Conservation (phyloP, 2,797 vertebrate genomes). For the Antrozous pallidus region DNA sequence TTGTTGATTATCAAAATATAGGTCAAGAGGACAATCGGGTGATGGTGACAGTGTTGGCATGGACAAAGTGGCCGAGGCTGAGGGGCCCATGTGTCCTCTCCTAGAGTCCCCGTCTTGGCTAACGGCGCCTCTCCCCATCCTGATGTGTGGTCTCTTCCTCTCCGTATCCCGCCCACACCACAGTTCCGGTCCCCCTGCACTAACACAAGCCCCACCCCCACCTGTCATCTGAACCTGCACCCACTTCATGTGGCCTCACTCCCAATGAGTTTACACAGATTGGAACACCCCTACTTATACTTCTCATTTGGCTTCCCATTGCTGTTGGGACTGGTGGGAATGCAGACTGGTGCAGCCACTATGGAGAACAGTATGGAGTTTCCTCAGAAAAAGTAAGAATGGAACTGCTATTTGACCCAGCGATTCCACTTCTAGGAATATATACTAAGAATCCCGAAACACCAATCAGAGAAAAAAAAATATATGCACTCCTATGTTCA, state of each 20-base stretch:
- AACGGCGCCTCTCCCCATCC: not conserved
- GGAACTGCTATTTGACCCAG: not conserved
- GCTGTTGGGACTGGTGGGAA: not conserved
- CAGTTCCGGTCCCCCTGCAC: not conserved
- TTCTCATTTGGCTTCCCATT: not conserved
- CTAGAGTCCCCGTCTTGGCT: not conserved
- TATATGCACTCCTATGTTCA: not conserved
- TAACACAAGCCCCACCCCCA: too few relatives aligned
- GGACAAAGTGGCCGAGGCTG: not conserved
- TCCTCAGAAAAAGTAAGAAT: not conserved
- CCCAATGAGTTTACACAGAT: too few relatives aligned
- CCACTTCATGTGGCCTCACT: rapidly evolving
- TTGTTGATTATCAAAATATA: not conserved
- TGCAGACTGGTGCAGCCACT: not conserved
- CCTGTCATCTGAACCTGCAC: not conserved
- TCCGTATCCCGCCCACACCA: rapidly evolving
- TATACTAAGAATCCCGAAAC: not conserved
- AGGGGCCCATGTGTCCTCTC: rapidly evolving
- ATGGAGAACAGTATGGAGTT: not conserved
- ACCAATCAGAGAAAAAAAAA: not conserved
- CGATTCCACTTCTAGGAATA: not conserved
- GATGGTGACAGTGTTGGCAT: not conserved
- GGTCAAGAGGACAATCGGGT: not conserved
- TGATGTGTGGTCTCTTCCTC: not conserved
- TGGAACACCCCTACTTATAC: too few relatives aligned